Evolutionary conservation across 1,140 invertebrate genomes (phyloP).

Genomic region (Bombus fervidus): DNA sequence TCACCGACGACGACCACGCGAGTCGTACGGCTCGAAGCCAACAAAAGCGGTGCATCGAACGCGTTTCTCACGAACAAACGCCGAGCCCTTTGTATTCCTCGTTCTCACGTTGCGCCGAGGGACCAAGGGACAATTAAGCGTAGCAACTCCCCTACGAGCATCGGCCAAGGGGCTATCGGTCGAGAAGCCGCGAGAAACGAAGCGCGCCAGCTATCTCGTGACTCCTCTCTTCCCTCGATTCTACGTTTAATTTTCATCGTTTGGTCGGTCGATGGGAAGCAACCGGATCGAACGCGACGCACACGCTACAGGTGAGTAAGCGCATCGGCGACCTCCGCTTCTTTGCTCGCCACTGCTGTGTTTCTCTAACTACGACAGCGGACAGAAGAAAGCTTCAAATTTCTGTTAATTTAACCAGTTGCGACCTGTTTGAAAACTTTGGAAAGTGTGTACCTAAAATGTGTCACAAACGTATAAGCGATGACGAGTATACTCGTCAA

Average conservation of each 20-base stretch:
- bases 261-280: not conserved
- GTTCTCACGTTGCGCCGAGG: conserved; percentile 58
- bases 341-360: no score
- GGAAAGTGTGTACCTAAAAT: no score
- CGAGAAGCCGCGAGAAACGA: not conserved
- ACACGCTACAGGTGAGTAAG: conserved; percentile 51
- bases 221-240: conserved; percentile 27
- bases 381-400: no score
- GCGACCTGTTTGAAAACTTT: no score
- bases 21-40: not conserved
- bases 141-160: conserved; percentile 32
- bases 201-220: conserved; percentile 11
- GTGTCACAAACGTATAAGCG: no score
- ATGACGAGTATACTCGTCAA: no score
- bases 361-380: no score
- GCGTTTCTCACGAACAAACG: conserved; percentile 61
- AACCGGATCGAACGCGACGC: conserved; percentile 9
- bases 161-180: not conserved
- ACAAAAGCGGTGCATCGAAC: conserved; percentile 33
- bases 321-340: not conserved
- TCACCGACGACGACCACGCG: not conserved
- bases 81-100: conserved; percentile 48
- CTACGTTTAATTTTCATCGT: conserved; percentile 36
- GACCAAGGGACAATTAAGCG: conserved; percentile 55
- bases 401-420: no score